These are phyloP conservation scores for Neotoma lepida DNA, from an alignment of 2,113 vertebrate genomes.

Conservation along the genomic window DNA sequence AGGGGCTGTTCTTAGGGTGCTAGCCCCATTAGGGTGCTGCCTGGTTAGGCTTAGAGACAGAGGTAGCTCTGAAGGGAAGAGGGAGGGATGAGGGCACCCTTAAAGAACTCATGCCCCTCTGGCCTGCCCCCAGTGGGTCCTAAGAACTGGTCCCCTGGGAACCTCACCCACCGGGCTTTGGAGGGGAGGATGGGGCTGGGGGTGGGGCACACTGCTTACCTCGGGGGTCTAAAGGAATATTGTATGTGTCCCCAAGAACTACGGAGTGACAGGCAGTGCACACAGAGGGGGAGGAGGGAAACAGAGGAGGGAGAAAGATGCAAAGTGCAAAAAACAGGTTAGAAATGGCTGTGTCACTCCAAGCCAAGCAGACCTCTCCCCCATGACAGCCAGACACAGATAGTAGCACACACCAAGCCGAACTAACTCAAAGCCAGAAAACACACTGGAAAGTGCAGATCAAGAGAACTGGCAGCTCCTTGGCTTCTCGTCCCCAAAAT, in stretches of 20 bases:
- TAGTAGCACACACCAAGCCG: not conserved
- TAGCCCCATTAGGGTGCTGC: not conserved
- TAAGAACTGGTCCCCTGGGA: conserved; percentile 29
- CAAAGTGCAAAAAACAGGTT: conserved; percentile 94
- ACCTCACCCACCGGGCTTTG: conserved; percentile 17
- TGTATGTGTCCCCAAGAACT: conserved; percentile 99
- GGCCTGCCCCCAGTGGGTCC: not conserved
- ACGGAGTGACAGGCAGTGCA: conserved; percentile 89
- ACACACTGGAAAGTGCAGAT: not conserved
- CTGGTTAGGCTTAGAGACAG: not conserved
- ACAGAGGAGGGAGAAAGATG: conserved; percentile 87
- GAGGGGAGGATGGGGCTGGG: conserved; percentile 25
- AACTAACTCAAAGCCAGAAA: conserved; percentile 30
- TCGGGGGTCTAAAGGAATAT: conserved; percentile 99
- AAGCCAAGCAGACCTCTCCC: conserved; percentile 86
- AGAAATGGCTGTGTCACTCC: conserved; percentile 86
- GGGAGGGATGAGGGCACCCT: not conserved
- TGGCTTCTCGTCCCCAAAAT: not conserved
- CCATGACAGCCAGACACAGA: conserved; percentile 74
- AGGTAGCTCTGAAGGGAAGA: not conserved
- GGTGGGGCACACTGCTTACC: conserved; percentile 90
- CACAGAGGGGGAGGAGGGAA: conserved; percentile 75
- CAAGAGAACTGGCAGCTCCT: not conserved
- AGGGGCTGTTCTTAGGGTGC: not conserved
- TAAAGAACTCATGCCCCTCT: not conserved